Base-by-base conservation (phyloP, 1,140 invertebrate genomes). In the Drosophila repletoides region DNA sequence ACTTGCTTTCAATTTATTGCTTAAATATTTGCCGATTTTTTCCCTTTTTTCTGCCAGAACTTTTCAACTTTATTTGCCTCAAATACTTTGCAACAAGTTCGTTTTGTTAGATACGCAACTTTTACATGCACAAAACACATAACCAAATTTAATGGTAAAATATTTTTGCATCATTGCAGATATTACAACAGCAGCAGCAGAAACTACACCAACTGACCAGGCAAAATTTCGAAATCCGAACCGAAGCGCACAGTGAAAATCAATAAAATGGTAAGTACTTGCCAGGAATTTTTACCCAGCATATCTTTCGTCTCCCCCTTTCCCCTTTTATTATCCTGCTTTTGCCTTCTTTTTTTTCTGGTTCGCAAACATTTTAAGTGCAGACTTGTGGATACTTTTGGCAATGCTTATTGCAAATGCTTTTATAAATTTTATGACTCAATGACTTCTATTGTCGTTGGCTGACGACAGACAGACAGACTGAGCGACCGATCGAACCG, bases 401-500 rank as follows among this genome's bases (percentile, higher is more conserved):
- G 45, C 61, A 77, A 72, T 76, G 73, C 64, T 79, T 79, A 79
- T 76, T 72, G 77, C 72, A 76, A 76, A 81, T 83, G 72, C 69
- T 84, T 84, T 83, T 84, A 79, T 83, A 83, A 84, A 84, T 83
- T 83, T 83, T 84, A 83, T 74, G 79, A 79, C 79, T 83, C 79
- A 84, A 83, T 83, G 55, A 65, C 61, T 67, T 66, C 38, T 45
- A 75, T 81, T 81, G 72, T 69, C 19, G 31, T 52, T 70, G 60
- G 36, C 34, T 43, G 65, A 40, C 64, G 63, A 63, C 71, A 45
- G 12, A 36, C 12, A 34, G 46, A 38, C 40, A 15, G 22, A 40
- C 7, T 9, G 15, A 66, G 55, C 43, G 52, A 45, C 38, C 0
- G 12, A 14, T n/a, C n/a, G 6, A 60, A 36, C 41, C 29, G 56